Evolutionary conservation across 2,797 vertebrate genomes (phyloP), one percentile per base, ranked within the genome.

Genomic region (Ctenopoma multispine): DNA sequence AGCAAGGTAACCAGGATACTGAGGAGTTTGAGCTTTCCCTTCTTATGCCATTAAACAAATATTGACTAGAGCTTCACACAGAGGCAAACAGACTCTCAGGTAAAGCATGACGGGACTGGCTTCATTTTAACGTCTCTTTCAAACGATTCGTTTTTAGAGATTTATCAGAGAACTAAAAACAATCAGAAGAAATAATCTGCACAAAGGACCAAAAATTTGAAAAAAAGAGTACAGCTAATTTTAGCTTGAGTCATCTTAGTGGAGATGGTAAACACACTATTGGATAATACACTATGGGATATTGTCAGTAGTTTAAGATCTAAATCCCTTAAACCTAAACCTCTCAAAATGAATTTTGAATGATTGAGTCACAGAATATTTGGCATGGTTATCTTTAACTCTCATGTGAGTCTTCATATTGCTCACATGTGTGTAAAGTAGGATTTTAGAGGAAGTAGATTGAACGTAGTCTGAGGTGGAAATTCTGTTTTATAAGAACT

Each of bases 1-100:
- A 23, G 34, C 41, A 21, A 72, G 78, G 90, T 91, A 89, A 92
- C 90, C 93, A 93, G 92, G 90, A 93, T 90, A 89, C 90, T 77
- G 82, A 87, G 67, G 78, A 87, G 79, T 60, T 83, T 57, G 76
- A 84, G 80, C 69, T 59, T 76, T 85, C 69, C 57, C 72, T 74
- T 89, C 86, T 79, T 74, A 72, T 75, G 74, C n/a, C 70, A 87
- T 87, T 90, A 89, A 91, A 72, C 87, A 93, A 94, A 94, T 94
- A 94, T 94, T 94, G 85, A 92, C 92, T 76, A 17, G 74, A 61
- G 80, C 83, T 79, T 64, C 14, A 31, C 79, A 73, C 80, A n/a
- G 79, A 86, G 67, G 80, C 84, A 92, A 92, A 88, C 75, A 87
- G 74, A 71, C 80, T 82, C 59, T 79, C 77, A 79, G 79, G 71